phyloP scores from a whole-genome alignment of 1,140 invertebrate genomes.

The Melipona quadrifasciata region DNA sequence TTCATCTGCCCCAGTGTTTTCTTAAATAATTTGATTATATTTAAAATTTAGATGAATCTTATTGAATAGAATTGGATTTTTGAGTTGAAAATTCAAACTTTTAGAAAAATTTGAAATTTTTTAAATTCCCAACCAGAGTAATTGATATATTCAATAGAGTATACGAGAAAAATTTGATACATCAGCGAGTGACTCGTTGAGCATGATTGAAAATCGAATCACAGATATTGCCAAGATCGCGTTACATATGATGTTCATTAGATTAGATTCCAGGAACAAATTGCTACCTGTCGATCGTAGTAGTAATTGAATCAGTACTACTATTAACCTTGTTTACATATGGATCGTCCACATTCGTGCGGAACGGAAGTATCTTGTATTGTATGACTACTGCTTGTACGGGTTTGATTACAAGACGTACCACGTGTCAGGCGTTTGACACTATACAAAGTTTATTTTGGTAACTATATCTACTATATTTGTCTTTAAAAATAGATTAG shows the following conservation, averaged over 20 bases:
- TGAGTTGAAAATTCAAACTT: not conserved
- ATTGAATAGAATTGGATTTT: not conserved
- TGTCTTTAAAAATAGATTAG: not conserved
- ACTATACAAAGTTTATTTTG: conserved; percentile 21
- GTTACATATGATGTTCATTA: conserved; percentile 19
- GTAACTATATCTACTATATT: not conserved
- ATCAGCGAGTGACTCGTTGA: not conserved
- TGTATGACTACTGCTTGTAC: conserved; percentile 12
- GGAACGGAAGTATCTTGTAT: conserved; percentile 26
- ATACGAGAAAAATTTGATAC: not conserved
- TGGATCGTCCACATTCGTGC: conserved; percentile 26
- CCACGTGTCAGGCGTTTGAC: conserved; percentile 30
- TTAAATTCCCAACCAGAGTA: too few species aligned
- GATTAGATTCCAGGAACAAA: conserved; percentile 42
- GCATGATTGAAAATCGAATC: conserved; percentile 33
- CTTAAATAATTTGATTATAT: not conserved
- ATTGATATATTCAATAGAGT: not conserved
- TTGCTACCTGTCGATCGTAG: conserved; percentile 16
- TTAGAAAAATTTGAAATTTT: not conserved
- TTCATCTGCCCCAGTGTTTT: not conserved
- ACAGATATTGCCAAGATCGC: not conserved
- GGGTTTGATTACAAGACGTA: conserved; percentile 29
- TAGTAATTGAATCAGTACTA: conserved; percentile 37
- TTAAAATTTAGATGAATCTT: not conserved
- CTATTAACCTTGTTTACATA: conserved; percentile 60